Base-by-base conservation (phyloP, 2,888 invertebrate genomes). In the Hermodice carunculata region DNA sequence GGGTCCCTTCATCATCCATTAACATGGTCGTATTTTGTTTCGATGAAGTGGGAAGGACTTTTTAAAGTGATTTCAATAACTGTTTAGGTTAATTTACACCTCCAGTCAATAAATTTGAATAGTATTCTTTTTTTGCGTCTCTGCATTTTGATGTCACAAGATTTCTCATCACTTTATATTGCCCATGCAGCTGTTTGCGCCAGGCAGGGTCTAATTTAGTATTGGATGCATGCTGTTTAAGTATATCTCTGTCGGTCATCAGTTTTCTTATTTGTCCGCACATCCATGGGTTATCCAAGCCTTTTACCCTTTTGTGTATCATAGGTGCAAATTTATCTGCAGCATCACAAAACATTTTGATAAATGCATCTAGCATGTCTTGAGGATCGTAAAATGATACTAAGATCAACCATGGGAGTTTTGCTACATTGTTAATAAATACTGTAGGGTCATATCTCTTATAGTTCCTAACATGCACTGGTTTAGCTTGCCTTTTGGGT, bases 241-340 rank as follows among this genome's bases (percentile, higher is more conserved):
- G 24, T 49, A 6, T 49, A 29, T 49, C 49, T 22, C 49, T n/a
- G 3, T 6, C 11, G 8, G 49, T 6, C 49, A 49, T 49, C 3
- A 49, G 24, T 49, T 49, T 49, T 24, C 49, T n/a, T 17, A 49
- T 3, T 26, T 49, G 28, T 3, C 49, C 49, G 29, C 22, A 22
- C 4, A 49, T 17, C 49, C 49, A 49, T n/a, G 49, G 49, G 17
- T n/a, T 14, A 49, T 49, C 49, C 6, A 49, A 29, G 4, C 49
- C 49, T 26, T 49, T 49, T 6, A 49, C 26, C 24, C 26, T 49
- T 26, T 49, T 24, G 28, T 49, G 49, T 17, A 49, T 49, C 49
- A 49, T 49, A 4, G 49, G 49, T 3, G 49, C 49, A 49, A n/a
- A 24, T 17, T 6, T 14, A 24, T 49, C 49, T 14, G 49, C 49